Conservation (phyloP, 2,113 vertebrate species). For the Penelope pileata region DNA sequence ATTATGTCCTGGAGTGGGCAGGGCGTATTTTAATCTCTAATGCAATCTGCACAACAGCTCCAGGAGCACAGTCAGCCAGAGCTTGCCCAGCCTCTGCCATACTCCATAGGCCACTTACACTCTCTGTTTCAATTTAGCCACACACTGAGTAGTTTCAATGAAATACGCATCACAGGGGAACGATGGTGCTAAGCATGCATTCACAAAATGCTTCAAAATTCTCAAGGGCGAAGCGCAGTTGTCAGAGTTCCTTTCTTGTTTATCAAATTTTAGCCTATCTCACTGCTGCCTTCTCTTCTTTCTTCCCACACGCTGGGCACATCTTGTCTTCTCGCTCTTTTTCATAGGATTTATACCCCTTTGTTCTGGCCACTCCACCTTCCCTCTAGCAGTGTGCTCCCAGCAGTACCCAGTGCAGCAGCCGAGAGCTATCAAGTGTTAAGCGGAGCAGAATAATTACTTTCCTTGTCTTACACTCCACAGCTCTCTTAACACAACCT, state of each 20-base stretch:
- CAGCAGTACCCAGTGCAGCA: not conserved
- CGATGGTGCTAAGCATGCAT: not conserved
- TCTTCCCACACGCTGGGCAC: not conserved
- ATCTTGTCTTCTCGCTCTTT: not conserved
- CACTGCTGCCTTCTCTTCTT: not conserved
- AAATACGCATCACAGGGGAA: not conserved
- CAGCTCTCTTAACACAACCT: not conserved
- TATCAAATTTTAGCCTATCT: not conserved
- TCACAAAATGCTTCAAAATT: not conserved
- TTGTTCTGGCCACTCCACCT: not conserved
- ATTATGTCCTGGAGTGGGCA: not conserved
- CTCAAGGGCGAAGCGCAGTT: not conserved
- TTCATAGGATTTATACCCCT: not conserved
- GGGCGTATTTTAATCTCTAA: not conserved
- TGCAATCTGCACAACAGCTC: not conserved
- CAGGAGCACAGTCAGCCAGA: not conserved
- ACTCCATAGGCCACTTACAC: not conserved
- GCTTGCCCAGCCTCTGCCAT: not conserved
- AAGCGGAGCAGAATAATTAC: conserved; percentile 65
- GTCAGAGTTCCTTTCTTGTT: not conserved
- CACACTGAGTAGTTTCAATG: not conserved
- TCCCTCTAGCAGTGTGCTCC: not conserved
- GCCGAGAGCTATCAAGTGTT: conserved; percentile 25
- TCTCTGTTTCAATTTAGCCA: not conserved
- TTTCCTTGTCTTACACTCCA: conserved; percentile 22